Conservation (phyloP, 2,888 invertebrate genomes). For the Noctua janthe region DNA sequence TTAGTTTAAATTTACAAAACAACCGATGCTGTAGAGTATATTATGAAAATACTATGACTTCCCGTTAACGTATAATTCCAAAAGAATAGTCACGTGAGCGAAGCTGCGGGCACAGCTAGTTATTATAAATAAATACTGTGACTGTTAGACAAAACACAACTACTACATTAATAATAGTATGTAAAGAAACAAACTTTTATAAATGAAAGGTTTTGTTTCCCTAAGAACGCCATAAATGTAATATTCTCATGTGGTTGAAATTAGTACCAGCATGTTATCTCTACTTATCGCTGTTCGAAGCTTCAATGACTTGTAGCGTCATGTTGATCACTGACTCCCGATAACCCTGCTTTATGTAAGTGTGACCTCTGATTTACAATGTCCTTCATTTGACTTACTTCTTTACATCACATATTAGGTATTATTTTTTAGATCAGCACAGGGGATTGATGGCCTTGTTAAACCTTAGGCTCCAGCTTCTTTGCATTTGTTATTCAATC, state of each 20-base stretch:
- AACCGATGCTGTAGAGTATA: no score
- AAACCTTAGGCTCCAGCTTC: background rate
- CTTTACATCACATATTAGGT: slow-evolving; percentile 24
- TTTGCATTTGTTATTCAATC: background rate
- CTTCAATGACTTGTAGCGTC: slow-evolving; percentile 45
- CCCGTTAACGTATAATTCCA: no score
- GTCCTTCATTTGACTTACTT: slow-evolving; percentile 71
- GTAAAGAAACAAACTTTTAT: background rate
- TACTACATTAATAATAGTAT: no score
- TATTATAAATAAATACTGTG: no score
- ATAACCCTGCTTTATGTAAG: slow-evolving; percentile 65
- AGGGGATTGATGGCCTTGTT: background rate
- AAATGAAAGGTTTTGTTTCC: background rate
- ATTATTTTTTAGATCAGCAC: background rate
- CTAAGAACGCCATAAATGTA: background rate
- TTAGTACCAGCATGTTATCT: slow-evolving; percentile 45
- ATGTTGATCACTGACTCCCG: slow-evolving; percentile 54
- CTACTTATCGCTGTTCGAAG: slow-evolving; percentile 41
- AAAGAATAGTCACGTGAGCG: no score
- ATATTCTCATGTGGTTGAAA: background rate
- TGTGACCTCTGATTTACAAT: slow-evolving; percentile 61
- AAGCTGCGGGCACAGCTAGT: no score
- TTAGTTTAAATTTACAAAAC: no score
- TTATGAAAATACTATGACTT: no score
- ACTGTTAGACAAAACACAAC: no score